These are phyloP conservation scores for Hemichromis elongatus DNA, from an alignment of 2,113 vertebrate genomes.

Conservation along the genomic window DNA sequence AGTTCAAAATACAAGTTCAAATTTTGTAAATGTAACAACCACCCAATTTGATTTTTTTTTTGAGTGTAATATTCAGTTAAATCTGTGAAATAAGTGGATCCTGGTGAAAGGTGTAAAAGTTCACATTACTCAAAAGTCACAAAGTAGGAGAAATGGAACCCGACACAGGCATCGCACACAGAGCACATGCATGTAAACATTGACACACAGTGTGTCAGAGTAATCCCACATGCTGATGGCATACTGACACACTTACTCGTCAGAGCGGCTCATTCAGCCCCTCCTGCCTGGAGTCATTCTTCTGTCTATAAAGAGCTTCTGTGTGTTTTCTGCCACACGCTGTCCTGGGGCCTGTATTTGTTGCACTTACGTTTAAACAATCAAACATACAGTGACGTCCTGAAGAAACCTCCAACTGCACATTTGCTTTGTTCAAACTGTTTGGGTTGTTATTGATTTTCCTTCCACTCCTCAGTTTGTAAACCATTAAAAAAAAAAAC, in stretches of 20 bases:
- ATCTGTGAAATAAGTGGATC: background rate
- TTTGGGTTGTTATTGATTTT: background rate
- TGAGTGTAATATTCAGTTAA: background rate
- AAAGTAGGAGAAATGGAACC: background rate
- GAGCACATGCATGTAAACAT: background rate
- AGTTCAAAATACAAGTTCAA: too few relatives aligned
- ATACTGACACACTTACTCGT: background rate
- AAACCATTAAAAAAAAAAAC: background rate
- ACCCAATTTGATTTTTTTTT: too few relatives aligned
- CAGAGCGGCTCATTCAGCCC: background rate
- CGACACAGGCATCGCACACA: background rate
- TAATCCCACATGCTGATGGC: background rate
- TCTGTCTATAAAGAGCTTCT: background rate
- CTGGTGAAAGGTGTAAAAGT: background rate
- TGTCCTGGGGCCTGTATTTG: background rate
- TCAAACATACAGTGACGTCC: background rate
- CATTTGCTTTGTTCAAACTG: background rate
- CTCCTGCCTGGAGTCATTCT: background rate
- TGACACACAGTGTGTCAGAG: background rate
- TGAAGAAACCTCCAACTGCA: background rate
- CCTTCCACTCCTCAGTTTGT: background rate
- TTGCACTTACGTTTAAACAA: background rate
- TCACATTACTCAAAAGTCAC: background rate
- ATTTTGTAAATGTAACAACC: too few relatives aligned
- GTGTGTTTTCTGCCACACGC: background rate